A percentile compares a stretch with the other conserved stretches of the same genome.
phyloP scores from a whole-genome alignment of 2,797 vertebrate species.

The Pogonophryne albipinna region DNA sequence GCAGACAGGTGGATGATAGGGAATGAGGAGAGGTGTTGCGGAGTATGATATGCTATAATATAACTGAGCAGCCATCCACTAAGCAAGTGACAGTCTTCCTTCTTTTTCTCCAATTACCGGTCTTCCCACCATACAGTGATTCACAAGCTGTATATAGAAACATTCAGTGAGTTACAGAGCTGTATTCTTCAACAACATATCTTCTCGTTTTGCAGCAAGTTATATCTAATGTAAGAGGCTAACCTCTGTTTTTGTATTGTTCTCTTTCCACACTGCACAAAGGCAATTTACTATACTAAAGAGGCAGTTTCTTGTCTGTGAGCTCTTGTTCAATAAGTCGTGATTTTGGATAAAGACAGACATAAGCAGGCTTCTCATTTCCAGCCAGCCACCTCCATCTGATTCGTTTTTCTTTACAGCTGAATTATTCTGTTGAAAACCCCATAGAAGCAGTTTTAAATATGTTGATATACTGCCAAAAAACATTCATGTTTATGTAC shows the following conservation, averaged over 20 bases:
- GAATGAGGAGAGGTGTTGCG: slow-evolving; percentile 27
- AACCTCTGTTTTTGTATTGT: background rate
- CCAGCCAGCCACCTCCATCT: background rate
- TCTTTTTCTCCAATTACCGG: slow-evolving; percentile 16
- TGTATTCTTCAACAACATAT: background rate
- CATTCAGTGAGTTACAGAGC: background rate
- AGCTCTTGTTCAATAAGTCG: background rate
- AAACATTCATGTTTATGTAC: background rate
- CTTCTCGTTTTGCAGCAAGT: background rate
- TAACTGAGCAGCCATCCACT: slow-evolving; percentile 26
- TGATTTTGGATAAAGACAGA: background rate
- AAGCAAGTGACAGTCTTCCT: slow-evolving; percentile 30
- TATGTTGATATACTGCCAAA: background rate
- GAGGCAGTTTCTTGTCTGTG: background rate
- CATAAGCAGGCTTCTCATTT: background rate
- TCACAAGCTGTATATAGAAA: slow-evolving; percentile 11
- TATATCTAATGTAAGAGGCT: background rate
- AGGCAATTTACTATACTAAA: background rate
- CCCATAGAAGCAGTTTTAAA: background rate
- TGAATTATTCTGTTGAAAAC: background rate
- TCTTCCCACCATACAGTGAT: background rate
- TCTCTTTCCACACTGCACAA: background rate
- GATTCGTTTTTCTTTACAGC: background rate
- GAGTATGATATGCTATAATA: slow-evolving; percentile 35
- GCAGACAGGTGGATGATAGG: slow-evolving; percentile 46